Conservation (phyloP, 1,140 invertebrate genomes). For the Aphaenogaster rudis region DNA sequence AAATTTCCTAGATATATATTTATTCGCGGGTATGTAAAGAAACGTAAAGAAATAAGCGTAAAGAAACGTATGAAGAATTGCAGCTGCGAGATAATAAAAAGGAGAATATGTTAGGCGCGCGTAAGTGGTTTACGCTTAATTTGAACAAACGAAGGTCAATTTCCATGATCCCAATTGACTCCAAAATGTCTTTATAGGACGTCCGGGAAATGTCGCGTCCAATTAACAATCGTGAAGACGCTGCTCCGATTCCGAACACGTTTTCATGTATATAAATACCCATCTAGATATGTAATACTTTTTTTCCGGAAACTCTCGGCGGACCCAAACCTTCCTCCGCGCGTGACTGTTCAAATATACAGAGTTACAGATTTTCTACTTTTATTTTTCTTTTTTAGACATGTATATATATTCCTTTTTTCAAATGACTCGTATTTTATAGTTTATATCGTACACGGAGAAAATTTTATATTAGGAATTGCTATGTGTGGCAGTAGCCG, state of each 20-base stretch:
- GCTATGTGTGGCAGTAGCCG: too few species aligned
- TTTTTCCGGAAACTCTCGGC: background rate
- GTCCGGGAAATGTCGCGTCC: background rate
- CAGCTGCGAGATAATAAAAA: background rate
- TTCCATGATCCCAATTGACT: background rate
- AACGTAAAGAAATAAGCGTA: too few species aligned
- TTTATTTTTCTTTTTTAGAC: background rate
- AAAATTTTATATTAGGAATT: too few species aligned
- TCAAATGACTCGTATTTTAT: background rate
- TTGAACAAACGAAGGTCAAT: background rate
- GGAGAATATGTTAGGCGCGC: background rate
- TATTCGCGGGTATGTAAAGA: background rate
- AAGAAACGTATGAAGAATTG: background rate
- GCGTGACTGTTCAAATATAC: background rate
- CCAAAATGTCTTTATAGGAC: background rate
- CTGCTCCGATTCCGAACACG: conserved; percentile 2
- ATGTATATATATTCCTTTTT: background rate
- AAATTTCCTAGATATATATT: background rate
- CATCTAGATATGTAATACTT: background rate
- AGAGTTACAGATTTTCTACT: background rate
- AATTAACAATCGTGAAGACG: background rate
- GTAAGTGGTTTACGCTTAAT: background rate
- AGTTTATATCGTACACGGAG: background rate
- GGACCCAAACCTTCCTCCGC: background rate
- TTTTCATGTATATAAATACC: background rate